Evolutionary conservation across 2,797 vertebrate species (phyloP).

Genomic region (Garrulus glandarius): DNA sequence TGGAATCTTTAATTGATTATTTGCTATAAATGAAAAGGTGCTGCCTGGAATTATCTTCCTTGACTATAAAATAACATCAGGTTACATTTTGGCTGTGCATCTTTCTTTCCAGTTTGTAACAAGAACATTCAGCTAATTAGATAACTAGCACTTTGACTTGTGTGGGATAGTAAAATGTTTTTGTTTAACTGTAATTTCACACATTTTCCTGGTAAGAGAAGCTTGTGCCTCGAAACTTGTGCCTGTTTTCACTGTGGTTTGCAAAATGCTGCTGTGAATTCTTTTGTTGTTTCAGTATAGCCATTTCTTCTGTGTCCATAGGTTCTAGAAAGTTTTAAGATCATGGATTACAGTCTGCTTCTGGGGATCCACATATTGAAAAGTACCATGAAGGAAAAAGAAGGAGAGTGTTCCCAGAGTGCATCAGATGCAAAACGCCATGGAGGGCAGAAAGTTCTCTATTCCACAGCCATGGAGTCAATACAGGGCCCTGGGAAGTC

Average conservation of each 20-base stretch:
- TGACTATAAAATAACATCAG: not conserved
- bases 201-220: not conserved
- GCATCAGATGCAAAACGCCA: constrained; percentile 83
- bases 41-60: not conserved
- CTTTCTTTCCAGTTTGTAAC: not conserved
- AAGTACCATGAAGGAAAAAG: constrained; percentile 81
- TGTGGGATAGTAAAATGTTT: not conserved
- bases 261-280: not conserved
- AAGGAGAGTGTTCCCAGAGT: constrained; percentile 81
- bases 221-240: not conserved
- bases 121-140: not conserved
- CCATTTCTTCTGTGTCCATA: constrained; percentile 45
- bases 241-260: not conserved
- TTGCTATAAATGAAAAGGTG: not conserved
- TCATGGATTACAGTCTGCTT: constrained; percentile 98
- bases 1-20: not conserved
- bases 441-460: constrained; percentile 90
- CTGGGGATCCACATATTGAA: constrained; percentile 92
- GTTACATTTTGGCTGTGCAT: not conserved
- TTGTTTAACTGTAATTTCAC: not conserved
- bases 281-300: not conserved
- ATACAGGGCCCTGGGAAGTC: constrained; percentile 95
- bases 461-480: constrained; percentile 97
- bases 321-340: constrained; percentile 98
- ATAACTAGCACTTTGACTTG: not conserved